Evolutionary conservation across 1,140 invertebrate species (phyloP).

Genomic region (Cotesia vestalis): DNA sequence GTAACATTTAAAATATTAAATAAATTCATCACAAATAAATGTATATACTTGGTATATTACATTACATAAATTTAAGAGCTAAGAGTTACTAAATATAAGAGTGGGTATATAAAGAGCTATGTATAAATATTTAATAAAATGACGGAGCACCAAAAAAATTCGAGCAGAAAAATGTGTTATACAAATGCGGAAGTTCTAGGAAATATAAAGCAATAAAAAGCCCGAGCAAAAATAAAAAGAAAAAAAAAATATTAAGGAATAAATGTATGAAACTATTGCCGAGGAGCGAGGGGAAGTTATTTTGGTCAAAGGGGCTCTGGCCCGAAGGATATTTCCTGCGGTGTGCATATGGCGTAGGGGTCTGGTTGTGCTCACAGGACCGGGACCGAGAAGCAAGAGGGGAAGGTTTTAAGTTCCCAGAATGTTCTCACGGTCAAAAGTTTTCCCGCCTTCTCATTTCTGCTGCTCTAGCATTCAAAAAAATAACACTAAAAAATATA

Average conservation of each 20-base stretch:
- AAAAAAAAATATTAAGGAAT: neutral
- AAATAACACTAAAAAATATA: too few species aligned
- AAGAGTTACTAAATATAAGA: neutral
- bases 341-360: slow-evolving; percentile 60
- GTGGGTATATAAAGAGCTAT: too few species aligned
- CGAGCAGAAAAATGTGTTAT: too few species aligned
- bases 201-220: too few species aligned
- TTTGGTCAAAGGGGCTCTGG: slow-evolving; percentile 20
- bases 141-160: neutral
- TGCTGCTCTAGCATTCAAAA: neutral
- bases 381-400: slow-evolving; percentile 33
- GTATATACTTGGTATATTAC: neutral
- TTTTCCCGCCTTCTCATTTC: slow-evolving; percentile 50
- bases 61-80: neutral
- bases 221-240: slow-evolving; percentile 8
- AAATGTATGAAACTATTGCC: neutral
- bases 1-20: neutral
- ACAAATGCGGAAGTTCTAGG: too few species aligned
- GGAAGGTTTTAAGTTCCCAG: slow-evolving; percentile 55
- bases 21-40: slow-evolving; percentile 9
- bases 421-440: slow-evolving; percentile 66
- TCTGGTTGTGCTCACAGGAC: slow-evolving; percentile 38
- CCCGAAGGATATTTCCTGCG: slow-evolving; percentile 57
- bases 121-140: neutral
- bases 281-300: slow-evolving; percentile 20